A percentile compares a stretch with the other conserved stretches of the same genome.
These are phyloP conservation scores for Pseudocheirus occidentalis DNA, from an alignment of 2,797 vertebrate genomes.

Conservation along the genomic window DNA sequence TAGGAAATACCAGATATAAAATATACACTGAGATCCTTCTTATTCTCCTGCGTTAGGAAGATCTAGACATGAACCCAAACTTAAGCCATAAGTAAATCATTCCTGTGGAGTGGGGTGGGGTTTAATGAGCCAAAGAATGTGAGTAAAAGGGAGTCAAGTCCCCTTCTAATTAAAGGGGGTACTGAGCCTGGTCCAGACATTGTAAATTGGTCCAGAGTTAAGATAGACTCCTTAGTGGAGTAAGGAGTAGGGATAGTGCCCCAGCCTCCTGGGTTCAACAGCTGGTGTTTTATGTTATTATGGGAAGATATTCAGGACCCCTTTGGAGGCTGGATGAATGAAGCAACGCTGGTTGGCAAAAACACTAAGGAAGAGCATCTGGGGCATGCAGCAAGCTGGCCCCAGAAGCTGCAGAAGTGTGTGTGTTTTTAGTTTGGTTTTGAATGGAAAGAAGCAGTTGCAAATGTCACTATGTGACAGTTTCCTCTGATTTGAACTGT, in stretches of 20 bases:
- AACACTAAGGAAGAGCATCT: neutral
- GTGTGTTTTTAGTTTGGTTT: neutral
- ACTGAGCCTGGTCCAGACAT: neutral
- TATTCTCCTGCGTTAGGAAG: neutral
- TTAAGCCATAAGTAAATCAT: neutral
- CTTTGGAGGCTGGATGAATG: neutral
- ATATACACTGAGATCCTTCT: neutral
- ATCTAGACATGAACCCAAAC: too few species aligned
- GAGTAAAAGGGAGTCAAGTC: neutral
- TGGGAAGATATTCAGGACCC: neutral
- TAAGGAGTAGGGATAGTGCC: neutral
- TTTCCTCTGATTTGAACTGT: slow-evolving; percentile 7
- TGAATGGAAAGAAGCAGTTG: neutral
- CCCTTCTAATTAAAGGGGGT: neutral
- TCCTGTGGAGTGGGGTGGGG: neutral
- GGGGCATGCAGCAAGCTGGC: neutral
- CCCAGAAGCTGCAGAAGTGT: neutral
- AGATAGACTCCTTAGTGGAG: neutral
- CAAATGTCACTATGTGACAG: neutral
- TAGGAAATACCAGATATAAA: neutral
- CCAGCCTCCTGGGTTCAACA: neutral
- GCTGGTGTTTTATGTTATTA: neutral
- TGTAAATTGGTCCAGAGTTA: neutral
- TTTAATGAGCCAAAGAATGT: neutral
- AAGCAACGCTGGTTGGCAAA: neutral